A percentile compares a stretch with the other conserved stretches of the same genome.
phyloP scores from a whole-genome alignment of 2,888 invertebrate genomes.

The Temnothorax ravouxi region DNA sequence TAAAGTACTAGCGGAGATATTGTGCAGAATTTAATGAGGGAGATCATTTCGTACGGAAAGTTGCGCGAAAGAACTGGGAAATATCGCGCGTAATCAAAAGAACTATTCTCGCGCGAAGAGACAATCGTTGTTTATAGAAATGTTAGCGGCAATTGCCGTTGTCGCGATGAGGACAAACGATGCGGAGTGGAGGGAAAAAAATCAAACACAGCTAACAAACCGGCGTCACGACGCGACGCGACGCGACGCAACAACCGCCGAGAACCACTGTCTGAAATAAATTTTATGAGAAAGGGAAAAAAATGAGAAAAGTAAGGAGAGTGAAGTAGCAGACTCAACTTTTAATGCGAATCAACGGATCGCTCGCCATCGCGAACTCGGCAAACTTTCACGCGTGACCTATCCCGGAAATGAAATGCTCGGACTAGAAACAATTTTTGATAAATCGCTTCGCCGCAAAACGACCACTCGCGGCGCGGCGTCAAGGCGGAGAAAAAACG shows the following conservation, averaged over 20 bases:
- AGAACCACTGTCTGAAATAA: conserved; percentile 26
- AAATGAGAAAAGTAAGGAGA: conserved; percentile 30
- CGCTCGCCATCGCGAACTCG: conserved; percentile 27
- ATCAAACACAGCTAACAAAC: conserved; percentile 12
- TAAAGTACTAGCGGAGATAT: conserved; percentile 26
- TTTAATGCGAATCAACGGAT: conserved; percentile 61
- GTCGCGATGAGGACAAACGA: conserved; percentile 25
- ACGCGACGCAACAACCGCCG: conserved; percentile 1
- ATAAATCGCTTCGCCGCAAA: conserved; percentile 44
- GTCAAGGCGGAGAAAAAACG: conserved; percentile 43
- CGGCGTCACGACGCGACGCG: conserved; percentile 26
- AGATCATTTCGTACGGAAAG: conserved; percentile 17
- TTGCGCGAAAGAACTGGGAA: conserved; percentile 19
- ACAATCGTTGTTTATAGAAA: conserved; percentile 43
- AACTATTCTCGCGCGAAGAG: not conserved
- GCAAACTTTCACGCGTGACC: conserved; percentile 43
- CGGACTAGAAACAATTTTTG: conserved; percentile 62
- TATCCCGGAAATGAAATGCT: conserved; percentile 52
- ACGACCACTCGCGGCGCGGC: conserved; percentile 20
- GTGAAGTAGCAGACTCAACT: conserved; percentile 23
- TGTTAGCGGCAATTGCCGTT: conserved; percentile 31
- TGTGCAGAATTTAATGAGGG: conserved; percentile 45
- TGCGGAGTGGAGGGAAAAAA: not conserved
- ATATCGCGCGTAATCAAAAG: conserved; percentile 15
- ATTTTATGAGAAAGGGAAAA: conserved; percentile 5